Base-by-base conservation (phyloP, 2,797 vertebrate genomes). In the Pristis pectinata region DNA sequence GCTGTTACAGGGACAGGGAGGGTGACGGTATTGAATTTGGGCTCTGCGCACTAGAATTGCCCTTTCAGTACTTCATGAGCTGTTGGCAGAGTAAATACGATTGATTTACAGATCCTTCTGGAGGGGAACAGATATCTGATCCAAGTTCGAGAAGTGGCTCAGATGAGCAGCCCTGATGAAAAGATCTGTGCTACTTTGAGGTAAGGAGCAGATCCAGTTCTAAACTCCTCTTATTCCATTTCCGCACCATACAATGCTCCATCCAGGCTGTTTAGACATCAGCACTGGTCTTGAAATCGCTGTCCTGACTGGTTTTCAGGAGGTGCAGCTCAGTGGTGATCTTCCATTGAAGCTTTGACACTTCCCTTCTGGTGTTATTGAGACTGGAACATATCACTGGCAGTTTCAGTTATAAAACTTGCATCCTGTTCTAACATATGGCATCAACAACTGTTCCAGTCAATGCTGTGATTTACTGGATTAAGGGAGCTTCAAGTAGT, bases 81-180 rank as follows among this genome's bases (percentile, higher is more conserved):
- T 44, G 77, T 15, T 80, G 37, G 0, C 94, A 93, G 95, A 95
- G 93, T 87, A 95, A 17, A 56, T 59, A 59, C 83, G 59, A 95
- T 96, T 80, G 83, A 94, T 95, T 95, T 93, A 94, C 94, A 98
- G 98, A 96, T 95, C 94, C 97, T 98, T 53, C 95, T 95, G 80
- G 98, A 98, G 97, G 97, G 95, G 95, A 98, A 96, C 96, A 97
- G 98, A 95, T 97, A 97, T 94, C 97, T 98, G 95, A 96, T 98
- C 87, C 96, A 95, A 59, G 96, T 96, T 76, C 98, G 98, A 96
- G 97, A 98, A 22, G 98, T 97, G 77, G 96, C 96, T 93, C 96
- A 98, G 95, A 97, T 98, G 95, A 96, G 94, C 59, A 97, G 97
- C 96, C 96, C 95, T 2, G 96, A 97, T 95, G 96, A 97, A 64